Base-by-base conservation (phyloP, 2,888 invertebrate species). In the Lepidocyrtinus sp. region DNA sequence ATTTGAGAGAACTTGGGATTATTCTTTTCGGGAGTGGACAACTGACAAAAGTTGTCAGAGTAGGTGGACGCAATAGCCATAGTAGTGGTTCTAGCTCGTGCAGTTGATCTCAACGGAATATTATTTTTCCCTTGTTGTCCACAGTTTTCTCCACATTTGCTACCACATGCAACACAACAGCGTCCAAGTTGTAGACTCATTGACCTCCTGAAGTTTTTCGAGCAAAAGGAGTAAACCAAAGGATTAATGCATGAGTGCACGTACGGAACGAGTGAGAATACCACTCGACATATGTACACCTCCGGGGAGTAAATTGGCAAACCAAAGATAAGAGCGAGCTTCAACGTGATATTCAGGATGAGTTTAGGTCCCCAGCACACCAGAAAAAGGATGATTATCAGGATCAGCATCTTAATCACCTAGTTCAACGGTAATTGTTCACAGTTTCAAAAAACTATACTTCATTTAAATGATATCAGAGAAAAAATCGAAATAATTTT, bases 361-460 rank as follows among this genome's bases (percentile, higher is more conserved):
- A 90, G 87, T 45, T 89, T 88, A 1, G 90, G 90, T 15, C 90
- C 90, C 90, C 90, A 90, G 83, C 90, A 90, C 2, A 89, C 45
- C 22, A 90, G 86, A 87, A 90, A 90, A 1, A 90, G 88, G 0
- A 89, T 64, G 21, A 90, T 89, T 3, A 90, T 89, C 5, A 90
- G 87, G 7, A 90, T 88, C 74, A 91, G 87, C 90, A 91, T 90
- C 86, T 90, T 90, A 79, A 91, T 90, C 3, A 91, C 90, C 90
- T 90, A 88, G 0, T 45, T 7, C 12, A 12, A 45, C 45, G 12
- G 7, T 45, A 9, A 9, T 9, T 12, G 7, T 12, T 9, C 45
- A 12, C 9, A 12, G 7, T 9, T 45, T 12, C 12, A 45, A 45
- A 45, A 12, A 12, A 45, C 7, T 9, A 45, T 12, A 12, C 7